Conservation (phyloP, 1,140 invertebrate species). For the Solenopsis invicta region DNA sequence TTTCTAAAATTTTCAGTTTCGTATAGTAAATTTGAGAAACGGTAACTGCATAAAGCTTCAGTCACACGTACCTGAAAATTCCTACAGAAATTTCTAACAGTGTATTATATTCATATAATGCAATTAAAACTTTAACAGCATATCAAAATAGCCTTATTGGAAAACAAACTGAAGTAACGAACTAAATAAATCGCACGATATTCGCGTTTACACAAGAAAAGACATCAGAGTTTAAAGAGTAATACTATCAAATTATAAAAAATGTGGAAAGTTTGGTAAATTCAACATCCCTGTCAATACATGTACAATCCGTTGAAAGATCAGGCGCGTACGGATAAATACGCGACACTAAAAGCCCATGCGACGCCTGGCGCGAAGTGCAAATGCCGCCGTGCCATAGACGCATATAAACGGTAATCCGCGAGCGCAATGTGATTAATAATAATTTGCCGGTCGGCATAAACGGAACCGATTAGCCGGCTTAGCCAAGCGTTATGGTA, state of each 20-base stretch:
- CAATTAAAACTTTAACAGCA: not conserved
- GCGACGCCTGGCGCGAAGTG: conserved; percentile 58
- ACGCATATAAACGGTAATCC: conserved; percentile 78
- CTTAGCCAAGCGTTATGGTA: conserved; percentile 83
- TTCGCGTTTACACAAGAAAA: not conserved
- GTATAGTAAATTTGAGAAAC: too few species aligned
- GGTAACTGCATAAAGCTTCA: too few species aligned
- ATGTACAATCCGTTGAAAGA: not conserved
- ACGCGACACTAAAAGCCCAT: conserved; percentile 38
- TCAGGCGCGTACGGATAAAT: conserved; percentile 1
- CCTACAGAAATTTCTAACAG: too few species aligned
- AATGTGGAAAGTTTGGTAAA: not conserved
- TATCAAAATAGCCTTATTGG: not conserved
- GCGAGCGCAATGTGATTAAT: conserved; percentile 82
- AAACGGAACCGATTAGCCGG: conserved; percentile 84
- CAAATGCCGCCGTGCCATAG: conserved; percentile 72
- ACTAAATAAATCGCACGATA: not conserved
- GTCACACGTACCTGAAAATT: too few species aligned
- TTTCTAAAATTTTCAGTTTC: too few species aligned
- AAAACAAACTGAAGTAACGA: not conserved
- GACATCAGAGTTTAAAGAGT: not conserved
- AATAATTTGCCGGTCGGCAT: conserved; percentile 84
- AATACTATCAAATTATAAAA: not conserved
- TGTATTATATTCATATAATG: not conserved
- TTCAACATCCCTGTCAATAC: not conserved